Conservation (phyloP, 2,797 vertebrate genomes). For the Lithobates sylvaticus region DNA sequence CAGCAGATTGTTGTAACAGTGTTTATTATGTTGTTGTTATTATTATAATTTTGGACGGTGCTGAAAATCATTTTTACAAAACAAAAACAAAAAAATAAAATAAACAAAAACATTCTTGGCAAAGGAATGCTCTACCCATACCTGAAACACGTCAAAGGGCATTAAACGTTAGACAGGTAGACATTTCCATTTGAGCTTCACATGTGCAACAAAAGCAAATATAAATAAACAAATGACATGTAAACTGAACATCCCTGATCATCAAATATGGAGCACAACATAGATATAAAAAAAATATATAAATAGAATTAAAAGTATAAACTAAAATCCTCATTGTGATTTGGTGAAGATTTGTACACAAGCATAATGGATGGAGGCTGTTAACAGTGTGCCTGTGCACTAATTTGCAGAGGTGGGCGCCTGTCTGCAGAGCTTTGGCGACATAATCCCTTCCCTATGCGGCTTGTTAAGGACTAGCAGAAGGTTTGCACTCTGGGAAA, state of each 20-base stretch:
- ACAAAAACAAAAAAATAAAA: neutral
- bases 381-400: constrained; percentile 69
- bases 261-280: constrained; percentile 33
- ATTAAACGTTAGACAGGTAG: constrained; percentile 43
- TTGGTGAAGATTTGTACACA: constrained; percentile 30
- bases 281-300: constrained; percentile 17
- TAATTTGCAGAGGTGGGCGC: constrained; percentile 76
- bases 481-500: constrained; percentile 73
- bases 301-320: constrained; percentile 14
- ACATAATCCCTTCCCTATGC: constrained; percentile 93
- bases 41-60: constrained; percentile 57
- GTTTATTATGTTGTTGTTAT: constrained; percentile 38
- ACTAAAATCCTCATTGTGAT: neutral
- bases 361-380: constrained; percentile 37
- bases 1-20: constrained; percentile 67
- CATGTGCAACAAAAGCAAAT: constrained; percentile 60
- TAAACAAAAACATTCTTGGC: constrained; percentile 10
- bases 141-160: neutral
- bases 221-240: constrained; percentile 60
- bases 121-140: constrained; percentile 63
- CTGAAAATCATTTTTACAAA: constrained; percentile 62
- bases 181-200: constrained; percentile 42
- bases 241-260: constrained; percentile 58
- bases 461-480: constrained; percentile 94
- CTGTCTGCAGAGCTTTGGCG: constrained; percentile 77